Percentiles rank a stretch among this genome's conserved stretches.
phyloP scores from a whole-genome alignment of 2,113 vertebrate genomes.

The Pseudonaja textilis region DNA sequence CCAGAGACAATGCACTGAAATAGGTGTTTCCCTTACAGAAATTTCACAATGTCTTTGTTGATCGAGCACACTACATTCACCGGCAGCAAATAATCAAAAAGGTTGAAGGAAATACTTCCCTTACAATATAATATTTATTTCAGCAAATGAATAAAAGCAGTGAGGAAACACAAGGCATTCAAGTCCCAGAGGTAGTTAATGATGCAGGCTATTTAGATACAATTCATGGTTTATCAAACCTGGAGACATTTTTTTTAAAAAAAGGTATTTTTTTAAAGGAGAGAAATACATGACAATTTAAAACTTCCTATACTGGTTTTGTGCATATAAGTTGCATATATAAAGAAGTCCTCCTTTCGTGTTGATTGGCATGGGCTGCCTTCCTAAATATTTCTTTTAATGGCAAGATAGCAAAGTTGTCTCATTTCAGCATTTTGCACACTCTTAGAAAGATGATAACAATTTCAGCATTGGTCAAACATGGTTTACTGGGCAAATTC shows the following conservation, averaged over 20 bases:
- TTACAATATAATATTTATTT: not conserved
- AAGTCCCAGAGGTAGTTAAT: not conserved
- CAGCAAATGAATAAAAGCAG: not conserved
- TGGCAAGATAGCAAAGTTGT: not conserved
- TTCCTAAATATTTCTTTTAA: not conserved
- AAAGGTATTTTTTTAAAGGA: too few species aligned
- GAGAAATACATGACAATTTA: not conserved
- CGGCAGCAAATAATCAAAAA: not conserved
- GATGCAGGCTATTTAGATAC: not conserved
- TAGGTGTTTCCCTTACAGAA: not conserved
- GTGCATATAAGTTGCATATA: not conserved
- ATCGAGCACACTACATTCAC: not conserved
- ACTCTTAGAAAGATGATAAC: not conserved
- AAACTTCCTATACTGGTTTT: not conserved
- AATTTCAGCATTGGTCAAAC: not conserved
- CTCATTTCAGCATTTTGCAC: not conserved
- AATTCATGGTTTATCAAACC: not conserved
- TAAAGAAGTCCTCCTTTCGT: not conserved
- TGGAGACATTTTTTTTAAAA: not conserved
- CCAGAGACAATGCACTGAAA: not conserved
- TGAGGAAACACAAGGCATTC: not conserved
- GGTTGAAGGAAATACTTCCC: not conserved
- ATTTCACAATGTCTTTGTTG: not conserved
- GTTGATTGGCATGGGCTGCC: not conserved
- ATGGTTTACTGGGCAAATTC: not conserved